Evolutionary conservation across 2,797 vertebrate species (phyloP), one percentile per base, ranked within the genome.

Genomic region (Fistularia commersonii): DNA sequence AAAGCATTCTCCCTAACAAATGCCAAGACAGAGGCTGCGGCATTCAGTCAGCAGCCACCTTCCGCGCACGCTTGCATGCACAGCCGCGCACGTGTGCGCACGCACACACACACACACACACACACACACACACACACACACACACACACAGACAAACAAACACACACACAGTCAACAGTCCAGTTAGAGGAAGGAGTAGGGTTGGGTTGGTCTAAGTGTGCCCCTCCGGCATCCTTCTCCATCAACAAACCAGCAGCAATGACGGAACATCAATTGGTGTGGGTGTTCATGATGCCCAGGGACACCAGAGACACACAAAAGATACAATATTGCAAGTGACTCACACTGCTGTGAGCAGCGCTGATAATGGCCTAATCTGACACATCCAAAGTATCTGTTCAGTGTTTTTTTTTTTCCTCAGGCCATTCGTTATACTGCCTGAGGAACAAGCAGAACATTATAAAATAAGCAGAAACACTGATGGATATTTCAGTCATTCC

Each of bases 181-280:
- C 41, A 14, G n/a, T 45, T 35, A 8, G 34, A 8, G 34, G 8
- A 64, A 8, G 38, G 48, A 42, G 49, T 80, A 76, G 82, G 72
- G 80, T 80, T 88, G 89, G 89, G 87, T 87, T 91, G n/a, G n/a
- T n/a, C n/a, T 87, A 92, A 93, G 92, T 92, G 90, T 91, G 91
- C 93, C 93, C 93, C 89, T 83, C 87, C 92, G 91, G 58, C 55
- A 67, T 85, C 88, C 84, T 88, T 60, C 0, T 76, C 86, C 6
- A 6, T 43, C 90, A 45, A 46, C 49, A 11, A 35, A 63, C 41
- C 34, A 35, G 59, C 54, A 66, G 93, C 91, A 93, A 92, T 87
- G 81, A 64, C 8, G 8, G 8, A 46, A 56, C 45, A 41, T 64
- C 40, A 13, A 11, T 32, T n/a, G 8, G 5, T 7, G 59, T 51